Conservation (phyloP, 2,888 invertebrate genomes). For the Strigamia crassipes region DNA sequence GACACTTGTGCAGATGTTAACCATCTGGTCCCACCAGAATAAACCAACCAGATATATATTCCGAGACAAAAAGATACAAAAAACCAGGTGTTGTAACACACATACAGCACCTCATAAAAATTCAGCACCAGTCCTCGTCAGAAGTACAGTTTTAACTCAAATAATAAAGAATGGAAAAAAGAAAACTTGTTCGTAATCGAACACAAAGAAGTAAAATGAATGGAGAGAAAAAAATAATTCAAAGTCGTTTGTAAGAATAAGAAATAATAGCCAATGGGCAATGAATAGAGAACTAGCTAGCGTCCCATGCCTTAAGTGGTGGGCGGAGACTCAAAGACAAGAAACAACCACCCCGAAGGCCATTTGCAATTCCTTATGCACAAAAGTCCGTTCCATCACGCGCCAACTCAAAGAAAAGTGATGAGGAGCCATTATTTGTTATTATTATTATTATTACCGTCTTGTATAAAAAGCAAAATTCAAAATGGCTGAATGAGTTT, state of each 20-base stretch:
- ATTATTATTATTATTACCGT: constrained; percentile 16
- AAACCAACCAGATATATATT: neutral
- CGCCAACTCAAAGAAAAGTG: constrained; percentile 28
- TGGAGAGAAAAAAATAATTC: neutral
- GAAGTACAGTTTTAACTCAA: constrained; percentile 28
- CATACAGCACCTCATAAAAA: constrained; percentile 12
- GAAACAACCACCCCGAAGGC: constrained; percentile 15
- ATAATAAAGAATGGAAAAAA: neutral
- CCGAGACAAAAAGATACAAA: neutral
- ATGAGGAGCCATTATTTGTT: constrained; percentile 16
- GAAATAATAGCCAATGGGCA: constrained; percentile 27
- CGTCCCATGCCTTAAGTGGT: constrained; percentile 29
- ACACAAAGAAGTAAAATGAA: neutral
- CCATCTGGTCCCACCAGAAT: neutral
- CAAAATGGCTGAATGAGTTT: constrained; percentile 22
- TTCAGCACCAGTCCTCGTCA: constrained; percentile 7
- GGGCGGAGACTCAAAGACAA: constrained; percentile 16
- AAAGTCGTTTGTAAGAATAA: neutral
- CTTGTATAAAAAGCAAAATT: neutral
- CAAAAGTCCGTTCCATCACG: constrained; percentile 26
- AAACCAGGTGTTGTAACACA: constrained; percentile 6
- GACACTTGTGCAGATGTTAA: constrained; percentile 31
- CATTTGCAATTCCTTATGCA: constrained; percentile 35
- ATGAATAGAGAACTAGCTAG: constrained; percentile 31
- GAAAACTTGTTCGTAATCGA: constrained; percentile 11